Evolutionary conservation across 2,888 invertebrate genomes (phyloP).

Genomic region (Bedellia somnulentella): DNA sequence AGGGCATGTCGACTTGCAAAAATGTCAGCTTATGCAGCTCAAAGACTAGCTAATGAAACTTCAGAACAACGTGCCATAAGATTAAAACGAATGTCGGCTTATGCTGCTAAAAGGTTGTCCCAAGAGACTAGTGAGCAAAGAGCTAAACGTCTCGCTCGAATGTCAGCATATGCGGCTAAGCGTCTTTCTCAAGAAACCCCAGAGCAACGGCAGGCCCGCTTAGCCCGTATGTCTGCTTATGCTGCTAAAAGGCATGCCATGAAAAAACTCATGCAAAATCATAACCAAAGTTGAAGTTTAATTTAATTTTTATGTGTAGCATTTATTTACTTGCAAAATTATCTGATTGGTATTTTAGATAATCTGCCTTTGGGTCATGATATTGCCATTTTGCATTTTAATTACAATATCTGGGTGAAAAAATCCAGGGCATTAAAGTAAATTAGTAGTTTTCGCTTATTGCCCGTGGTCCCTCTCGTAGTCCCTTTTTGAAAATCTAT

Average conservation of each 20-base stretch:
- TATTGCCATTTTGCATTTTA: too few species aligned
- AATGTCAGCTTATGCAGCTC: constrained; percentile 51
- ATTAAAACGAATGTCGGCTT: constrained; percentile 46
- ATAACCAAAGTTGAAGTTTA: constrained; percentile 3
- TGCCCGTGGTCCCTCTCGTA: too few species aligned
- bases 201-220: constrained; percentile 32
- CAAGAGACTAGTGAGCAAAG: constrained; percentile 39
- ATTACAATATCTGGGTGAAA: too few species aligned
- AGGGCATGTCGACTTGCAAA: constrained; percentile 33
- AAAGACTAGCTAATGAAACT: constrained; percentile 39
- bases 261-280: constrained; percentile 20
- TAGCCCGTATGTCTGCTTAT: constrained; percentile 45
- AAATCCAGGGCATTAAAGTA: too few species aligned
- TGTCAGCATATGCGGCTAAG: constrained; percentile 48
- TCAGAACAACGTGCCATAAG: constrained; percentile 36
- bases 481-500: too few species aligned
- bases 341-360: too few species aligned
- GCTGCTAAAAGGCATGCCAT: constrained; percentile 37
- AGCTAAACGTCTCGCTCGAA: constrained; percentile 34
- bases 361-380: too few species aligned
- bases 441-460: too few species aligned
- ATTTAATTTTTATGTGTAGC: too few species aligned
- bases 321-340: too few species aligned
- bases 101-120: constrained; percentile 38
- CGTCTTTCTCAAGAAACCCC: constrained; percentile 41